Evolutionary conservation across 2,113 vertebrate species (phyloP).

Genomic region (Dissostichus mawsoni): DNA sequence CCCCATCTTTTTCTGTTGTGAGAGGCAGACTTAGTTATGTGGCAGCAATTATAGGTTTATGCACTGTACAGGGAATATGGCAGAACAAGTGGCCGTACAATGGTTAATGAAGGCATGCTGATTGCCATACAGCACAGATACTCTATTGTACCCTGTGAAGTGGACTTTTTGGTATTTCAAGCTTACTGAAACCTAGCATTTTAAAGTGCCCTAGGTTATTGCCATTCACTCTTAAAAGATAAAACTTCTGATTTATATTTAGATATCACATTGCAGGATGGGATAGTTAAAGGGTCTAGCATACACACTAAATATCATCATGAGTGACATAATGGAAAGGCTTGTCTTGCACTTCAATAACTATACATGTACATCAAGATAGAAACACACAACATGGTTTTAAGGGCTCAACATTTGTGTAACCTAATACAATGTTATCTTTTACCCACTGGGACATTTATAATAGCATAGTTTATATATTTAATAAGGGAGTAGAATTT

Average conservation of each 20-base stretch:
- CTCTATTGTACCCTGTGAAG: constrained; percentile 53
- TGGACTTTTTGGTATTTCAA: constrained; percentile 32
- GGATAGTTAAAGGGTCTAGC: background rate
- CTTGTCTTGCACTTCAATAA: background rate
- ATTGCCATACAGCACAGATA: constrained; percentile 56
- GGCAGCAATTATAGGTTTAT: constrained; percentile 66
- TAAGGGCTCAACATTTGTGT: background rate
- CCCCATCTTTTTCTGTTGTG: constrained; percentile 7
- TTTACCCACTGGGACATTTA: background rate
- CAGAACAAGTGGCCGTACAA: constrained; percentile 50
- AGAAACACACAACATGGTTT: background rate
- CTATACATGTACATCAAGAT: background rate
- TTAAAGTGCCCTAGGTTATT: constrained; percentile 36
- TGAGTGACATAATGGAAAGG: background rate
- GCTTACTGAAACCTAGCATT: constrained; percentile 28
- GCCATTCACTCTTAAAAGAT: background rate
- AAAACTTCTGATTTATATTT: background rate
- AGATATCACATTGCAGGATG: background rate
- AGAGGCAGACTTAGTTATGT: constrained; percentile 45
- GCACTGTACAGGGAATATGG: constrained; percentile 56
- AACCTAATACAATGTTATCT: background rate
- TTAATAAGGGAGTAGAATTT: background rate
- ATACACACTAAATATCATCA: too few relatives aligned
- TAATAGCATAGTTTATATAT: background rate
- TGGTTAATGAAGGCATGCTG: constrained; percentile 57